phyloP scores from a whole-genome alignment of 2,113 vertebrate species.

The Isurus oxyrinchus region DNA sequence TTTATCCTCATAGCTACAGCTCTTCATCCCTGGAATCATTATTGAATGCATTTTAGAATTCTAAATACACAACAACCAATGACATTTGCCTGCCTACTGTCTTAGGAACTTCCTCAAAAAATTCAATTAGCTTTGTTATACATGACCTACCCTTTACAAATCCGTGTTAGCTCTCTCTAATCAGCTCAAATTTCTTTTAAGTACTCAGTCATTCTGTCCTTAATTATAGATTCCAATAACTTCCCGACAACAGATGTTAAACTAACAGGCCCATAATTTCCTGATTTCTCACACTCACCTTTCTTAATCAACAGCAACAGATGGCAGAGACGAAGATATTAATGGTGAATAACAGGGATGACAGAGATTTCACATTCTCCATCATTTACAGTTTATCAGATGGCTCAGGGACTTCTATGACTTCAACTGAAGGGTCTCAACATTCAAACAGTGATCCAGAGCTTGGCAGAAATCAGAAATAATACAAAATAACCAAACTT shows the following conservation, averaged over 20 bases:
- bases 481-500: neutral
- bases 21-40: no score
- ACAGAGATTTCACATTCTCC: neutral
- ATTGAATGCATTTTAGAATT: neutral
- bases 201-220: neutral
- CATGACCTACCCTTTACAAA: neutral
- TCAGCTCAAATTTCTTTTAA: neutral
- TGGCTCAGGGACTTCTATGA: neutral
- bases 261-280: conserved; percentile 30
- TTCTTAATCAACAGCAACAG: neutral
- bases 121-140: neutral
- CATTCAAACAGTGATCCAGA: neutral
- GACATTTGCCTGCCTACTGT: neutral
- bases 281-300: conserved; percentile 1
- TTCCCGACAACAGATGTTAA: neutral
- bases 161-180: neutral
- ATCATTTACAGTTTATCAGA: neutral
- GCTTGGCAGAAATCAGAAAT: neutral
- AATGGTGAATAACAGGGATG: neutral
- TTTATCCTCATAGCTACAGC: no score
- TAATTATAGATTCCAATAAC: conserved; percentile 31
- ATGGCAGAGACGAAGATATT: neutral
- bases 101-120: neutral
- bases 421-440: neutral
- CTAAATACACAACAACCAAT: neutral